These are phyloP conservation scores for Megaceryle alcyon DNA, from an alignment of 2,797 vertebrate species.

Conservation along the genomic window DNA sequence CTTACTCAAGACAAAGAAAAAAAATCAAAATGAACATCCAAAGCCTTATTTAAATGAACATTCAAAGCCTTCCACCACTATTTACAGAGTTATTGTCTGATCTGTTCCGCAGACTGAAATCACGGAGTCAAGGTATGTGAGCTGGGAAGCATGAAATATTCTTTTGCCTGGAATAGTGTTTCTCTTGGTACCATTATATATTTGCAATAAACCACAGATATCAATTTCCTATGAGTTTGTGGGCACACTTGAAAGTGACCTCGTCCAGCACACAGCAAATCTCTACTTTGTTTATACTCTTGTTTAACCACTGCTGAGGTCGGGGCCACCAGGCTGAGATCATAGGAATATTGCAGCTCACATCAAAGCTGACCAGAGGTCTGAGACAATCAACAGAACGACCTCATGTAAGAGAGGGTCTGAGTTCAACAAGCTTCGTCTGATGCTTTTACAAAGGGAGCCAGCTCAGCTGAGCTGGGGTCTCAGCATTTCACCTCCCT, in stretches of 20 bases:
- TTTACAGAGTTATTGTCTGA: not conserved
- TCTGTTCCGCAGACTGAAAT: not conserved
- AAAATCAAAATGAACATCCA: not conserved
- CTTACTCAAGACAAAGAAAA: not conserved
- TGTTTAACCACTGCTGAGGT: slow-evolving; percentile 68
- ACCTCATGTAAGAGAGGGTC: slow-evolving; percentile 61
- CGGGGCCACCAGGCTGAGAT: slow-evolving; percentile 77
- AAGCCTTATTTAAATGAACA: no score
- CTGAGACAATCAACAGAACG: slow-evolving; percentile 75
- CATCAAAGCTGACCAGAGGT: slow-evolving; percentile 78
- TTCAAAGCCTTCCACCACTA: not conserved
- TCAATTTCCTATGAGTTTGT: slow-evolving; percentile 23
- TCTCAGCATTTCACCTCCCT: not conserved
- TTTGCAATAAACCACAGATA: slow-evolving; percentile 14
- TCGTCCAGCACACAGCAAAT: slow-evolving; percentile 30
- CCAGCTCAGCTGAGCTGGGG: not conserved
- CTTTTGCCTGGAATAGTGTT: slow-evolving; percentile 54
- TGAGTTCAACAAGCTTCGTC: not conserved
- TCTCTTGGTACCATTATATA: not conserved
- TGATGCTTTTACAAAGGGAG: not conserved
- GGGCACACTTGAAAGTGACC: slow-evolving; percentile 58
- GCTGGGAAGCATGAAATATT: not conserved
- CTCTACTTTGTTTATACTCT: slow-evolving; percentile 49
- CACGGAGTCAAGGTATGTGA: not conserved
- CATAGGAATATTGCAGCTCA: slow-evolving; percentile 77